Percentiles rank a stretch among this genome's conserved stretches.
phyloP scores from a whole-genome alignment of 2,113 vertebrate species.

The Strix aluco region DNA sequence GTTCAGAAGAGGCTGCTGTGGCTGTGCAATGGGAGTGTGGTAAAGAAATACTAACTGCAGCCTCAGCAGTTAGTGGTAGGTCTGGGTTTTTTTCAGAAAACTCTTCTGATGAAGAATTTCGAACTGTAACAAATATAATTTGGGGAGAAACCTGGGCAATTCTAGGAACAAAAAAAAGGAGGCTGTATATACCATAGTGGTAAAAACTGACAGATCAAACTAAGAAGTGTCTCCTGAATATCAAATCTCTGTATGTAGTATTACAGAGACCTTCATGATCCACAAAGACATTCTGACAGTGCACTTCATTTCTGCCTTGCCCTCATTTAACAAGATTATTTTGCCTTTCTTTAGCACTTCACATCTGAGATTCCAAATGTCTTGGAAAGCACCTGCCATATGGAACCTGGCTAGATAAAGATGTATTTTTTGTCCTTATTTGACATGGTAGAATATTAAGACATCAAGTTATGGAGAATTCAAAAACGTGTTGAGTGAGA shows the following conservation, averaged over 20 bases:
- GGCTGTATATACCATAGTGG: accelerated
- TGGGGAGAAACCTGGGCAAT: neutral
- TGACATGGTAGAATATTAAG: neutral
- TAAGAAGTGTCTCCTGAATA: neutral
- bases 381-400: neutral
- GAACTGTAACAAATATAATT: neutral
- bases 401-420: neutral
- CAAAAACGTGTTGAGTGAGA: neutral
- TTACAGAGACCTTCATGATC: neutral
- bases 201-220: neutral
- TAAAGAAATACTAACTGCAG: neutral
- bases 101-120: neutral
- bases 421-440: neutral
- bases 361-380: neutral
- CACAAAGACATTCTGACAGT: neutral
- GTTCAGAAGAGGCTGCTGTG: neutral
- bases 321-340: neutral
- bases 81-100: neutral
- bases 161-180: neutral
- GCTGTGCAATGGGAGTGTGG: neutral
- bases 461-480: neutral
- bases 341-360: neutral
- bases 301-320: neutral
- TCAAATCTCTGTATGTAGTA: neutral
- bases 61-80: neutral